These are phyloP conservation scores for Cantharis flavilabris DNA, from an alignment of 2,888 invertebrate genomes.

Conservation along the genomic window DNA sequence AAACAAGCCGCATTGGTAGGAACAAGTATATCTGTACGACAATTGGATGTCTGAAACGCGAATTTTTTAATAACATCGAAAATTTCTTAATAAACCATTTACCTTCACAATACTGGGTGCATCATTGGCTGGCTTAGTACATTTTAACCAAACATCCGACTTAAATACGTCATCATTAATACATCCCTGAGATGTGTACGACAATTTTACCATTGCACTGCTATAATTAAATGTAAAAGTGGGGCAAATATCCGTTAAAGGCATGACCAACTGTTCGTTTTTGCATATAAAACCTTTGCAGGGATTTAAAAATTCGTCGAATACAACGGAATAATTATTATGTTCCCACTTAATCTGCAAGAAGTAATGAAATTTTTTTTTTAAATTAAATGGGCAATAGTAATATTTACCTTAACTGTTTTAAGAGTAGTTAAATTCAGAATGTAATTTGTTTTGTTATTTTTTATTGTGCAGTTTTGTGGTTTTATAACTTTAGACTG, in stretches of 20 bases:
- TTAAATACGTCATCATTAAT: neutral
- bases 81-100: neutral
- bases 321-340: neutral
- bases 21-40: neutral
- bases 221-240: neutral
- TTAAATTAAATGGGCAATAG: neutral
- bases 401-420: neutral
- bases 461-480: neutral
- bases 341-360: slow-evolving; percentile 4
- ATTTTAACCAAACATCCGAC: slow-evolving; percentile 14
- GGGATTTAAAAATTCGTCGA: neutral
- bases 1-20: slow-evolving; percentile 2
- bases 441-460: neutral
- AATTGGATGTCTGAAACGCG: neutral
- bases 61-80: neutral
- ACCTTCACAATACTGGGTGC: neutral
- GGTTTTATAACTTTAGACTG: neutral
- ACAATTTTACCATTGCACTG: slow-evolving; percentile 5
- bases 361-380: neutral
- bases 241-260: neutral
- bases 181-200: neutral
- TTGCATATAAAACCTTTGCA: slow-evolving; percentile 12
- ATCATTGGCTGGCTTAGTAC: neutral
- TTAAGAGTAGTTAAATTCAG: neutral
- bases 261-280: neutral